Evolutionary conservation across 2,113 vertebrate genomes (phyloP), one percentile per base, ranked within the genome.

Genomic region (Lasiurus borealis): DNA sequence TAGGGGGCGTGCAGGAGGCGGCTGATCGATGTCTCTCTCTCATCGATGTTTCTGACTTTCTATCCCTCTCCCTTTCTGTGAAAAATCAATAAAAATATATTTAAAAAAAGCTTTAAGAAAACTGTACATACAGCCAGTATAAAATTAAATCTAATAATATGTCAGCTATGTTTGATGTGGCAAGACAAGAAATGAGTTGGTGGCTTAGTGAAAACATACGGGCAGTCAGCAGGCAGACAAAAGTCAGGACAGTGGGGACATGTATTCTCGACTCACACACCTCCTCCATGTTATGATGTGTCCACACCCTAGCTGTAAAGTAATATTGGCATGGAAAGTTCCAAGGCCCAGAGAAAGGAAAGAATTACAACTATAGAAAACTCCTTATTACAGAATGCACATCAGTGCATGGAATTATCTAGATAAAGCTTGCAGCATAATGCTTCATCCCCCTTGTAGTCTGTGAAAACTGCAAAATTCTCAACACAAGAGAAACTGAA

Each of bases 261-360:
- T 14, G 10, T 81, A 76, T 54, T 72, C 44, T 62, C 19, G 14
- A 87, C 44, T 78, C 34, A 82, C 23, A 76, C n/a, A 69, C 0
- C 8, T 64, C 4, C 27, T 71, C 3, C 3, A 27, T 34, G 21
- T 81, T 72, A 36, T 14, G 16, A 77, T 27, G 21, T 59, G 34
- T 88, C 40, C 14, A 50, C 12, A 6, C 18, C 40, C 7, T 23
- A 81, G 48, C 68, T 36, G 14, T 52, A 86, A 78, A 84, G 59
- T 44, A 88, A 69, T 73, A 11, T 78, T 95, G 44, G 21, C 71
- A 84, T 52, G 44, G 76, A 59, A 90, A 88, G 54, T 36, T n/a
- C 40, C 27, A 92, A 85, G 40, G 25, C 23, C 44, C 31, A 69
- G 14, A 73, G 16, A 94, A 86, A 86, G 23, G 18, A 88, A 89